phyloP scores from a whole-genome alignment of 2,888 invertebrate species.

The Dynastes maya region DNA sequence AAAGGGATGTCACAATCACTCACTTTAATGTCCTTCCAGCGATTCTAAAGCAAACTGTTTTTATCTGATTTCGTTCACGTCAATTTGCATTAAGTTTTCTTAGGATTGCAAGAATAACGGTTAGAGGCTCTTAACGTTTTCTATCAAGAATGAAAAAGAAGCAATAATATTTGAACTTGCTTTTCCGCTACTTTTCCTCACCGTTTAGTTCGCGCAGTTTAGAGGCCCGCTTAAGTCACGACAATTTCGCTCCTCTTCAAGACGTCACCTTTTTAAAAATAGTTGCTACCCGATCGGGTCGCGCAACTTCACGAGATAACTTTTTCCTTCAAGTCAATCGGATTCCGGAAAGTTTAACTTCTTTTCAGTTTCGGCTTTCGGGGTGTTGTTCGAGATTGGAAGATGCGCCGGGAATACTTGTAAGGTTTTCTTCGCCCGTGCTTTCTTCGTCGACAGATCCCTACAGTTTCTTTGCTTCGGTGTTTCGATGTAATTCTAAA shows the following conservation, averaged over 20 bases:
- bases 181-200: neutral
- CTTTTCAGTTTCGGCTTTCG: conserved; percentile 15
- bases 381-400: conserved; percentile 28
- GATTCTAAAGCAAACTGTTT: conserved; percentile 2
- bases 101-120: neutral
- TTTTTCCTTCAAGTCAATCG: conserved; percentile 20
- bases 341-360: conserved; percentile 37
- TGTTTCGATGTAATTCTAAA: conserved; percentile 7
- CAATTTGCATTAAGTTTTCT: conserved; percentile 9
- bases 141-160: conserved; percentile 1
- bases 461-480: neutral
- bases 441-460: neutral
- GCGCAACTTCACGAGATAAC: conserved; percentile 6
- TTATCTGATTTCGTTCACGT: neutral
- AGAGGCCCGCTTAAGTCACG: neutral
- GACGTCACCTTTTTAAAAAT: conserved; percentile 22
- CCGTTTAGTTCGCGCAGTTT: conserved; percentile 13
- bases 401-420: conserved; percentile 30
- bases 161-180: conserved; percentile 18
- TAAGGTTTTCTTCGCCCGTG: neutral
- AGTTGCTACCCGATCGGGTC: conserved; percentile 15
- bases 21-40: neutral
- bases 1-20: neutral
- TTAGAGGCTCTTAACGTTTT: conserved; percentile 9
- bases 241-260: conserved; percentile 15